Percentiles rank a stretch among this genome's conserved stretches.
These are phyloP conservation scores for Salvelinus namaycush DNA, from an alignment of 2,113 vertebrate genomes.

Conservation along the genomic window DNA sequence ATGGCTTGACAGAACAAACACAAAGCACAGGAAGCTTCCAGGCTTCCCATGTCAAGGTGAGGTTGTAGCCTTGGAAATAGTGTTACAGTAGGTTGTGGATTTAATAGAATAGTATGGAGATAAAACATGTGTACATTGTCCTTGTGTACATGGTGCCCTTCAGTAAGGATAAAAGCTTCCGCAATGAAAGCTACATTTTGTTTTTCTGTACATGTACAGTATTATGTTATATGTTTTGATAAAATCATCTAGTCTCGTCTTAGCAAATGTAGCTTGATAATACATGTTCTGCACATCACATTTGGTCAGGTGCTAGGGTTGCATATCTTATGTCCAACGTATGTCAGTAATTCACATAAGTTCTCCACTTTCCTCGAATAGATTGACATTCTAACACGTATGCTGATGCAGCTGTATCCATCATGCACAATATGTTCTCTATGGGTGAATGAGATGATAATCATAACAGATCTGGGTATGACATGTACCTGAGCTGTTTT, in stretches of 20 bases:
- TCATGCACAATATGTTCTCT: slow-evolving; percentile 14
- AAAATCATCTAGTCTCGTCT: neutral
- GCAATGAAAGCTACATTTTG: neutral
- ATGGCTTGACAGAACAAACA: slow-evolving; percentile 17
- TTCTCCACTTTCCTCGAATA: neutral
- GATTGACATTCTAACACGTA: neutral
- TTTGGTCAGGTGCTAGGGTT: neutral
- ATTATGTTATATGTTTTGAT: too few species aligned
- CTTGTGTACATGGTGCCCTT: neutral
- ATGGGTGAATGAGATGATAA: slow-evolving; percentile 10
- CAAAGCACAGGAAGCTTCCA: slow-evolving; percentile 5
- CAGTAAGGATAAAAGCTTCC: neutral
- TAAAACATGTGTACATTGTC: neutral
- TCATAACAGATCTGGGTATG: slow-evolving; percentile 15
- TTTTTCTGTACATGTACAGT: too few species aligned
- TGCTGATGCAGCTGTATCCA: slow-evolving; percentile 13
- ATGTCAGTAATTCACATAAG: neutral
- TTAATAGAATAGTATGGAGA: neutral
- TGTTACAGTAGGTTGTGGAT: neutral
- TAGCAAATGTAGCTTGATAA: too few species aligned
- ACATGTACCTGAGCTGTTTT: slow-evolving; percentile 16
- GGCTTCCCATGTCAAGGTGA: slow-evolving; percentile 12
- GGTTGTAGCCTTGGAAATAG: neutral
- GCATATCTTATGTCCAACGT: neutral
- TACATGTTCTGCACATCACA: neutral